Evolutionary conservation across 2,888 invertebrate species (phyloP), one percentile per base, ranked within the genome.

Genomic region (Agapostemon virescens): DNA sequence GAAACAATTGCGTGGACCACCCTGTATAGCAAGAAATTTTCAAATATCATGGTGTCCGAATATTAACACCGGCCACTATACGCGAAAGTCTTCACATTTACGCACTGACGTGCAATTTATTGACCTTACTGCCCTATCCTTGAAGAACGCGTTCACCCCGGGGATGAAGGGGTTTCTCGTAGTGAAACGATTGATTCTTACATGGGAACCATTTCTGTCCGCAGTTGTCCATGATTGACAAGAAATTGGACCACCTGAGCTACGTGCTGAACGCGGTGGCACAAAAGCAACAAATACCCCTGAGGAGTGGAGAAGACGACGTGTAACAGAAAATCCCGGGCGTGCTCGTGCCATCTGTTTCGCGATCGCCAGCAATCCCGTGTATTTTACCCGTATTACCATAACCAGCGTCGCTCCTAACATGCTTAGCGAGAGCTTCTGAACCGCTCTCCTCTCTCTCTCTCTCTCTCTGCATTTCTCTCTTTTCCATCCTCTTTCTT

Each of bases 201-300:
- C 36, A 63, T 55, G 68, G 68, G 61, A 72, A 66, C 72, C 26
- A 38, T 70, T 79, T 86, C 49, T 84, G 71, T 69, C 89, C 87
- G 20, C 89, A 90, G 89, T 79, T 89, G 92, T 92, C 93, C 84
- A 92, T 93, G 82, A 93, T 94, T 92, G 94, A 94, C 89, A 93
- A 93, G 89, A 94, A 94, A 90, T 85, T 94, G 88, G 94, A 94
- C 89, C 94, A 94, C 88, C 91, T 94, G 84, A 90, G 94, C 74
- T 92, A 93, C 84, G 92, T 94, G 81, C 90, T 94, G 74, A 90
- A 90, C 81, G 88, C 90, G 30, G 55, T 89, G 45, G 89, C 89
- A 67, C 88, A 89, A 77, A 94, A 94, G 88, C 94, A 94, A 87
- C 94, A 94, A 89, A 93, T 93, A 87, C 93, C 93, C 70, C 89